Evolutionary conservation across 2,888 invertebrate species (phyloP), one percentile per base, ranked within the genome.

Genomic region (Clivina fossor): DNA sequence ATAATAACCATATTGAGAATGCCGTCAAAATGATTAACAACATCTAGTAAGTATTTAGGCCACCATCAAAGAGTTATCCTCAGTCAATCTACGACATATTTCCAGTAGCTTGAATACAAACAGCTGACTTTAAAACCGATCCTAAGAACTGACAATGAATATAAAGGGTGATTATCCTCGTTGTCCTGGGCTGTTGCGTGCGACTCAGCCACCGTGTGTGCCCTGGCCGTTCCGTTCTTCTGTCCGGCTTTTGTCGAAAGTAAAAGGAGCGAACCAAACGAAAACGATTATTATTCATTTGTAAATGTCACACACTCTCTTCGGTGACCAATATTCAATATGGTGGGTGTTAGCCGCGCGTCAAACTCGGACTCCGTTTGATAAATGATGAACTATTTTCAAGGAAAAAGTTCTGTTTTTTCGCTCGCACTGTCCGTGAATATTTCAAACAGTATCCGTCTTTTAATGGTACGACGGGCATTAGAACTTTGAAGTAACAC

Each of bases 251-350:
- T 71, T 70, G 69, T 71, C 64, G 69, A 70, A 71, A 71, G 71
- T 71, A 71, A 73, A 73, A 73, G 73, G 73, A 71, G 73, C 53
- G 35, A 33, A 35, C 32, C 4, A 32, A 13, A 72, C 71, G 73
- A 74, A 32, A 13, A 72, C 71, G 73, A 74, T 74, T 73, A 73
- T 73, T 73, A 73, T 74, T 74, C 74, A 74, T 74, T 74, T 74
- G 72, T 74, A 72, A 73, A 73, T 73, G 74, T 74, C 74, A 74
- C 69, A 53, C 68, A 66, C 53, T 60, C 66, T 71, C n/a, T n/a
- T n/a, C n/a, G n/a, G n/a, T n/a, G 73, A 68, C 71, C 73, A 71
- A 74, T 73, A 74, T 74, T 74, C 72, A 73, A 74, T 74, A 73
- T 72, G 71, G 72, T 73, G 70, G 73, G 73, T 72, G 74, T 73